phyloP scores from a whole-genome alignment of 2,113 vertebrate species.

The Anoura caudifer region DNA sequence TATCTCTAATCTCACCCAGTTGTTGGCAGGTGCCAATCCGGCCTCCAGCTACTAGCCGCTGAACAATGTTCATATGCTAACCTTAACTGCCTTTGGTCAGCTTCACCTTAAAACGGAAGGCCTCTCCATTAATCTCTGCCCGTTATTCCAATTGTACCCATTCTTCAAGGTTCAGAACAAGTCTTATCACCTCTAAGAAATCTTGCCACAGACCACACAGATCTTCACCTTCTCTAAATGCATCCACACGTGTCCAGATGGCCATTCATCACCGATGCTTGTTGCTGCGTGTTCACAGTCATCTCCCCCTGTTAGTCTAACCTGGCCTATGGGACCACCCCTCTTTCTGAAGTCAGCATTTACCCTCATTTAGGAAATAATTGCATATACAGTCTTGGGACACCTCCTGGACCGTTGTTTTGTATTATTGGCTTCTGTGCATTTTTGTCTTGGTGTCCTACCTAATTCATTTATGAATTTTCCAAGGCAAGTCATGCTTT shows the following conservation, averaged over 20 bases:
- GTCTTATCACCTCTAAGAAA: background rate
- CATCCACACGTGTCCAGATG: background rate
- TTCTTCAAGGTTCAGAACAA: background rate
- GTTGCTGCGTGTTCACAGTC: background rate
- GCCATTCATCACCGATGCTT: background rate
- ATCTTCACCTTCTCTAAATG: background rate
- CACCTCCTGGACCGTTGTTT: background rate
- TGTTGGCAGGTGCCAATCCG: background rate
- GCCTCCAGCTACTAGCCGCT: background rate
- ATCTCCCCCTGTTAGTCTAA: background rate
- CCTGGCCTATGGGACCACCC: background rate
- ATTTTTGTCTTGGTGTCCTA: background rate
- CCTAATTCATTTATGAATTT: background rate
- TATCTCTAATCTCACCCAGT: background rate
- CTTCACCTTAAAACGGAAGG: background rate
- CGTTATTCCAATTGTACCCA: background rate
- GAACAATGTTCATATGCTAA: background rate
- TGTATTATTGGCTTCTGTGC: background rate
- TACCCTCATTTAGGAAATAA: slow-evolving; percentile 1
- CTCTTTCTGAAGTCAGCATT: background rate
- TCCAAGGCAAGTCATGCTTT: background rate
- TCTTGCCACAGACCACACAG: background rate
- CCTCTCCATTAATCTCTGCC: background rate
- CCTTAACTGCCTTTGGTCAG: background rate
- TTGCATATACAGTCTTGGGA: background rate